A percentile compares a stretch with the other conserved stretches of the same genome.
Conservation (phyloP, 2,113 vertebrate species). For the Pluvialis apricaria region DNA sequence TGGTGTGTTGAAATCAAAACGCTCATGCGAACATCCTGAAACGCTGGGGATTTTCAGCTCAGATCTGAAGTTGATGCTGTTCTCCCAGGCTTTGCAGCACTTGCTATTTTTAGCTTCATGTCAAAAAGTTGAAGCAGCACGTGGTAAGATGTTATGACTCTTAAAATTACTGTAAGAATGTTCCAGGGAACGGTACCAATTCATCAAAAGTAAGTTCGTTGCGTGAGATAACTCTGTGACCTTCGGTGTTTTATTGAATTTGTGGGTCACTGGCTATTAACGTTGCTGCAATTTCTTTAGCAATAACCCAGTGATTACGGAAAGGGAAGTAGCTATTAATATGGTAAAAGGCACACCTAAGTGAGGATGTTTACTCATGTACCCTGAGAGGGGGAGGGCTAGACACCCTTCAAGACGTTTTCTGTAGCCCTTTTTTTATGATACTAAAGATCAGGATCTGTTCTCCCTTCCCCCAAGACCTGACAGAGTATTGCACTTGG, state of each 20-base stretch:
- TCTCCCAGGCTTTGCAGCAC: conserved; percentile 42
- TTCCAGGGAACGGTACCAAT: conserved; percentile 42
- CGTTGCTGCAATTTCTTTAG: conserved; percentile 24
- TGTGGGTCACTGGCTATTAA: conserved; percentile 39
- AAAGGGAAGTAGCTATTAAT: conserved; percentile 62
- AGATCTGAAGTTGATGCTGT: conserved; percentile 33
- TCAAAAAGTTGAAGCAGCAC: conserved; percentile 52
- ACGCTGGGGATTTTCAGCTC: conserved; percentile 38
- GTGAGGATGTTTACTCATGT: conserved; percentile 22
- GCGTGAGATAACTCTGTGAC: background rate
- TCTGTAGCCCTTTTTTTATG: background rate
- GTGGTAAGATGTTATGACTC: conserved; percentile 57
- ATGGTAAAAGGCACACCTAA: conserved; percentile 57
- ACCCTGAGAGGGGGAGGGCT: background rate
- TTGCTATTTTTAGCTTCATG: conserved; percentile 57
- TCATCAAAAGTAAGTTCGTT: conserved; percentile 37
- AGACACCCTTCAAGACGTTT: conserved; percentile 12
- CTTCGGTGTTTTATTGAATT: conserved; percentile 1
- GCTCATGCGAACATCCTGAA: background rate
- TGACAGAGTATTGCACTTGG: background rate
- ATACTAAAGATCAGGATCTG: background rate
- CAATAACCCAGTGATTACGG: conserved; percentile 42
- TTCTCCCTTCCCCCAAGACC: background rate
- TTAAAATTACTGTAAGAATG: conserved; percentile 55
- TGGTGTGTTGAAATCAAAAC: conserved; percentile 28